Evolutionary conservation across 2,888 invertebrate genomes (phyloP).

Genomic region (Onchidella celtica): DNA sequence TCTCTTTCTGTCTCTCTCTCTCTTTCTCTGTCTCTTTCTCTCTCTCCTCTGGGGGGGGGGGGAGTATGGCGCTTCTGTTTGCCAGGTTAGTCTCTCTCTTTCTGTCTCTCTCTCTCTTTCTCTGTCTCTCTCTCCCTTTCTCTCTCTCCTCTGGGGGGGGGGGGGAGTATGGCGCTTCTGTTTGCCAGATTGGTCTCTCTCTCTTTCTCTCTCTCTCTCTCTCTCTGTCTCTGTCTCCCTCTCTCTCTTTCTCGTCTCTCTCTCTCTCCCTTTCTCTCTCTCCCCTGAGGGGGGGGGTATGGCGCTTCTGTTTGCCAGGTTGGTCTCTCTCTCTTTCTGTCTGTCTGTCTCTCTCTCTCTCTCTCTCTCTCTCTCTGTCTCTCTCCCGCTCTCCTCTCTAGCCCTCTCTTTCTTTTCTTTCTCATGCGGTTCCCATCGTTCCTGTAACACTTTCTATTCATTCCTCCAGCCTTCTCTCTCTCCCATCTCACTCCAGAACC

Average conservation of each 20-base stretch:
- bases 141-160: too few species aligned
- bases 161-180: too few species aligned
- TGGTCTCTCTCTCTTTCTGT: not conserved
- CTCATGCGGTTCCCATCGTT: not conserved
- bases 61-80: not conserved
- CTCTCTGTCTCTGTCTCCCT: too few species aligned
- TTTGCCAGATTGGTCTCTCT: too few species aligned
- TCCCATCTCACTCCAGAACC: too few species aligned
- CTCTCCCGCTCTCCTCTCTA: not conserved
- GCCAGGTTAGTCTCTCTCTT: not conserved
- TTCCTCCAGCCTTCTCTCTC: not conserved
- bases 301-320: not conserved
- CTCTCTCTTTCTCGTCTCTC: too few species aligned
- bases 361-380: not conserved
- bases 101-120: not conserved
- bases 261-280: too few species aligned
- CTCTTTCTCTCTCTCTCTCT: not conserved
- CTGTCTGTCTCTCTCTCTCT: not conserved
- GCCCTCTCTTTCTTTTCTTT: not conserved
- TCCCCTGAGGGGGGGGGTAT: too few species aligned
- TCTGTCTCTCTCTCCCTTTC: not conserved
- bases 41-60: not conserved
- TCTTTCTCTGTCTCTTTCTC: too few species aligned
- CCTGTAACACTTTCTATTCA: slow-evolving; percentile 8
- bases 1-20: too few species aligned